Evolutionary conservation across 1,140 invertebrate species (phyloP).

Genomic region (Drosophila ogumai): DNA sequence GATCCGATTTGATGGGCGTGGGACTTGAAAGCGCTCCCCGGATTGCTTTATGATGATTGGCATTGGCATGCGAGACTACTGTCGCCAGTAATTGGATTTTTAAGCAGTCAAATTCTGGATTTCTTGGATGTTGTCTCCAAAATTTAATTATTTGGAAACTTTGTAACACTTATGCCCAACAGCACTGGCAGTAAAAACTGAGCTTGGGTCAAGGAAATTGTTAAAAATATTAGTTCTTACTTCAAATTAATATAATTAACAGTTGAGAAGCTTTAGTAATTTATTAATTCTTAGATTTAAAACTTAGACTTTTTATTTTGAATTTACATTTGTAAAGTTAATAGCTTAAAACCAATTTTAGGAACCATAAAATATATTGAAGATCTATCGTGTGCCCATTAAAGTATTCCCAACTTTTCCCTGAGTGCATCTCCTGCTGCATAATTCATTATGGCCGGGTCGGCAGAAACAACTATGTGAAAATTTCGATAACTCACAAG

Average conservation of each 20-base stretch:
- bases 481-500: conserved; percentile 72
- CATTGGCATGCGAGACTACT: conserved; percentile 47
- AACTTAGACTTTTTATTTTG: too few species aligned
- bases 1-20: conserved; percentile 64
- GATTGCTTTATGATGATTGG: conserved; percentile 59
- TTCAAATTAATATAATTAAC: too few species aligned
- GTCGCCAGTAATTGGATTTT: conserved; percentile 61
- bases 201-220: fast-evolving
- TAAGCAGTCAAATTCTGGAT: conserved; percentile 51
- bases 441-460: conserved; percentile 70
- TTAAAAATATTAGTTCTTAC: background rate
- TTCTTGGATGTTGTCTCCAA: conserved; percentile 21
- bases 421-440: conserved; percentile 44
- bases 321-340: too few species aligned
- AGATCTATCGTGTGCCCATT: background rate
- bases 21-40: conserved; percentile 26
- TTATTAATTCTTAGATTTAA: too few species aligned
- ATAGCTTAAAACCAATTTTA: too few species aligned
- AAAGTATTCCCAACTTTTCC: background rate
- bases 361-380: too few species aligned
- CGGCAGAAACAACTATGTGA: conserved; percentile 34
- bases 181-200: background rate
- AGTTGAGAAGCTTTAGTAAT: too few species aligned
- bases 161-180: conserved; percentile 42
- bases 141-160: conserved; percentile 70